Evolutionary conservation across 1,140 invertebrate species (phyloP), one percentile per base, ranked within the genome.

Genomic region (Diprion similis): DNA sequence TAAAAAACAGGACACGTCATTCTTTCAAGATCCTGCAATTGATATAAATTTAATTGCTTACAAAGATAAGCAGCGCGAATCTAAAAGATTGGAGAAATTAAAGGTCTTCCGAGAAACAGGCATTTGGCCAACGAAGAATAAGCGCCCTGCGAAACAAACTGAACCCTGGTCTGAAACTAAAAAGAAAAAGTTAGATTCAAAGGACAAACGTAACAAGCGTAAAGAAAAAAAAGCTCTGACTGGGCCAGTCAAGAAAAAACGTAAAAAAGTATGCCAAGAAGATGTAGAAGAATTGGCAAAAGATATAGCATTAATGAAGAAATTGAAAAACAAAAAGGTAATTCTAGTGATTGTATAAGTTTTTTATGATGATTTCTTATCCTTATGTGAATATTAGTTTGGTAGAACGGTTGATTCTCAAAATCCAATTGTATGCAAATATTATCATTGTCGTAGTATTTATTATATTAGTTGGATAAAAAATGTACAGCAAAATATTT

Each of bases 221-320:
- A 92, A 91, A 82, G 89, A 91, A 78, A 91, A 91, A 71, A 87
- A 77, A 73, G 80, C 66, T 15, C 37, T 68, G 3, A 18, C 66
- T 68, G 66, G 66, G 8, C 66, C 66, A 13, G 66, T 68, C 13
- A 81, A 82, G 77, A 88, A 88, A 73, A 91, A 90, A 76, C 88
- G 84, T 75, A 89, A 87, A 80, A 84, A 86, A 72, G 89, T 92
- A 47, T 92, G 90, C 19, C 90, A 94, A 78, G 93, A 95, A 76
- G 95, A 98, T 77, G 83, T 96, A n/a, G 91, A 95, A 67, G 96
- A 98, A 81, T 84, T 98, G 46, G 92, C 92, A 8, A 93, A 92
- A 75, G 96, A 98, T 86, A 91, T 95, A 66, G 91, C 92, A 1
- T 87, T 98, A 47, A 90, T 98, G 18, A 98, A 98, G 83, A 97